Evolutionary conservation across 2,888 invertebrate species (phyloP).

Genomic region (Mallateleia sp.): DNA sequence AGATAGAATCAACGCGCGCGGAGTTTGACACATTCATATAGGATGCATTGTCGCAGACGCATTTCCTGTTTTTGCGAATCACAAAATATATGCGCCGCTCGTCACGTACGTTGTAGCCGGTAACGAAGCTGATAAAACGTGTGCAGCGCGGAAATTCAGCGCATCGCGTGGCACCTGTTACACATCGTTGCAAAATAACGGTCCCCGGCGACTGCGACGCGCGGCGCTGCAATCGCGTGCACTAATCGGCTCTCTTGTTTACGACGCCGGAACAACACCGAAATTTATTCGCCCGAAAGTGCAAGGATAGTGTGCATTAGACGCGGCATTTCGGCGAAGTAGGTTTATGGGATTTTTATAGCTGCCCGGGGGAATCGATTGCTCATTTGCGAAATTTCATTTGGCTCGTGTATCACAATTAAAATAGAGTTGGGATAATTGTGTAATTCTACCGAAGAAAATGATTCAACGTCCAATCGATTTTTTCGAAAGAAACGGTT

Average conservation of each 20-base stretch:
- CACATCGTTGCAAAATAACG: slow-evolving; percentile 74
- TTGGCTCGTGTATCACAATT: neutral
- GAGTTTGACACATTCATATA: slow-evolving; percentile 17
- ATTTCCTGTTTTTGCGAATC: slow-evolving; percentile 48
- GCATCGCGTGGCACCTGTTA: slow-evolving; percentile 83
- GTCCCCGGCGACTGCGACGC: slow-evolving; percentile 49
- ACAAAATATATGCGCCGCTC: slow-evolving; percentile 41
- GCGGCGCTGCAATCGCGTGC: slow-evolving; percentile 49
- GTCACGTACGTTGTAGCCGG: slow-evolving; percentile 81
- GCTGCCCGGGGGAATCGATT: slow-evolving; percentile 21
- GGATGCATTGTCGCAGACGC: slow-evolving; percentile 37
- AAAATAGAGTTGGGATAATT: neutral
- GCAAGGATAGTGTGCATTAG: slow-evolving; percentile 37
- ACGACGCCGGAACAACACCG: slow-evolving; percentile 42
- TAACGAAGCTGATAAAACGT: slow-evolving; percentile 81
- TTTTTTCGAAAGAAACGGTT: no score
- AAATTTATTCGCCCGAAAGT: slow-evolving; percentile 53
- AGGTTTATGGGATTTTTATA: slow-evolving; percentile 42
- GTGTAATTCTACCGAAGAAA: no score
- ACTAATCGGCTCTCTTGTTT: slow-evolving; percentile 60
- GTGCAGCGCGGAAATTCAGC: slow-evolving; percentile 72
- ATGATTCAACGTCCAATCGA: no score
- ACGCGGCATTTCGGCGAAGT: slow-evolving; percentile 27
- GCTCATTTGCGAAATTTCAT: slow-evolving; percentile 10
- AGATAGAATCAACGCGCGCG: neutral